A percentile compares a stretch with the other conserved stretches of the same genome.
phyloP scores from a whole-genome alignment of 2,888 invertebrate species.

The Eulithis testata region DNA sequence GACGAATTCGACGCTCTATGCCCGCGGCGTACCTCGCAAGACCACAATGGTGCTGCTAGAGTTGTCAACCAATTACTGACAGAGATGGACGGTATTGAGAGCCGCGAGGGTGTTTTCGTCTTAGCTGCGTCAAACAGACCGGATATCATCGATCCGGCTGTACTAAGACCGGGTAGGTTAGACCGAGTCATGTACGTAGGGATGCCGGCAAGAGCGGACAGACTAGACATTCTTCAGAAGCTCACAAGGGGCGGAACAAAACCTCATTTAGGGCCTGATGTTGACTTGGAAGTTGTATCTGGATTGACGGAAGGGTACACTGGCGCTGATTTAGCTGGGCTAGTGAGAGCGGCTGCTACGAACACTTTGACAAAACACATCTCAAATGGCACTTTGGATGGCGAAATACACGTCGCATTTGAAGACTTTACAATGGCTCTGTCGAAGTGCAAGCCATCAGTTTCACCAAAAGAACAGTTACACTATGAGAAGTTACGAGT shows the following conservation, averaged over 20 bases:
- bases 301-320: constrained; percentile 91
- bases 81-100: constrained; percentile 99
- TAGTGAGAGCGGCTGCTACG: constrained; percentile 94
- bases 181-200: constrained; percentile 96
- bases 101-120: constrained; percentile 95
- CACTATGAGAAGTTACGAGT: constrained; percentile 90
- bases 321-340: constrained; percentile 96
- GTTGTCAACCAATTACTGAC: constrained; percentile 98
- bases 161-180: constrained; percentile 93
- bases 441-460: constrained; percentile 93
- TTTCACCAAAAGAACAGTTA: constrained; percentile 90
- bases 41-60: constrained; percentile 89
- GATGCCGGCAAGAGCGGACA: constrained; percentile 91
- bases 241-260: constrained; percentile 94
- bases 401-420: constrained; percentile 85
- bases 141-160: constrained; percentile 98
- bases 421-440: constrained; percentile 92
- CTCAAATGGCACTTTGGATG: constrained; percentile 77
- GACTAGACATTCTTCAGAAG: constrained; percentile 94
- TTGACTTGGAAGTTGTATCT: constrained; percentile 89
- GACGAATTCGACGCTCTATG: constrained; percentile 99
- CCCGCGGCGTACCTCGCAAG: constrained; percentile 92
- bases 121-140: constrained; percentile 98
- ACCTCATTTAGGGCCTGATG: constrained; percentile 90
- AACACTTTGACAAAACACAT: constrained; percentile 92